These are phyloP conservation scores for Sphaerophoria taeniata DNA, from an alignment of 2,888 invertebrate genomes.

Conservation along the genomic window DNA sequence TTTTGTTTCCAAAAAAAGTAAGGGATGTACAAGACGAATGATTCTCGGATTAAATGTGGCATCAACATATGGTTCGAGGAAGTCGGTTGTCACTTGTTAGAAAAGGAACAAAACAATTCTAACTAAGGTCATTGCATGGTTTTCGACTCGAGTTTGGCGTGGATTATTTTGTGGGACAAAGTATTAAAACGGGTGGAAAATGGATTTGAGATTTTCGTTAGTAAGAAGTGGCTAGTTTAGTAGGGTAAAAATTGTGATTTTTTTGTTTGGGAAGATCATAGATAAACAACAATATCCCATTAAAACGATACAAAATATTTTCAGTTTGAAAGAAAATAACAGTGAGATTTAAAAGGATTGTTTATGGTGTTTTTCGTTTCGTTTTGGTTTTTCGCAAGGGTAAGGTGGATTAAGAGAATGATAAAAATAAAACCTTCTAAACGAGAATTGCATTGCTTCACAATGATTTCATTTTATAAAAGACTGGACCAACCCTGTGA, in stretches of 20 bases:
- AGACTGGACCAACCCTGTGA: no score
- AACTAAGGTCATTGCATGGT: constrained; percentile 18
- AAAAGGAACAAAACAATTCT: constrained; percentile 3
- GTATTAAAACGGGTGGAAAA: constrained; percentile 35
- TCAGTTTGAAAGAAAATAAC: no score
- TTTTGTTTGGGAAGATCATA: constrained; percentile 5
- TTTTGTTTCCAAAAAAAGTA: background rate
- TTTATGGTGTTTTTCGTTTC: no score
- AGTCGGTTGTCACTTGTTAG: constrained; percentile 16
- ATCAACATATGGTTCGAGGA: constrained; percentile 81
- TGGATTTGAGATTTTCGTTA: background rate
- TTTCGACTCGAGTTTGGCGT: background rate
- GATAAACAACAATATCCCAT: background rate
- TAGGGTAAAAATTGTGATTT: background rate
- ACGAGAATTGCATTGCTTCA: no score
- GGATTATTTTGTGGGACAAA: constrained; percentile 39
- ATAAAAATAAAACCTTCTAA: no score
- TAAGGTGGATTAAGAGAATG: no score
- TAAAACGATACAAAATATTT: background rate
- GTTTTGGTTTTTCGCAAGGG: no score
- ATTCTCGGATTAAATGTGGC: constrained; percentile 83
- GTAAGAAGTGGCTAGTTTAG: background rate
- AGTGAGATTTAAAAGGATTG: no score
- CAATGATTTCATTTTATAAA: no score
- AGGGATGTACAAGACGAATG: constrained; percentile 79